Evolutionary conservation across 2,797 vertebrate genomes (phyloP).

Genomic region (Chelidonichthys spinosus): DNA sequence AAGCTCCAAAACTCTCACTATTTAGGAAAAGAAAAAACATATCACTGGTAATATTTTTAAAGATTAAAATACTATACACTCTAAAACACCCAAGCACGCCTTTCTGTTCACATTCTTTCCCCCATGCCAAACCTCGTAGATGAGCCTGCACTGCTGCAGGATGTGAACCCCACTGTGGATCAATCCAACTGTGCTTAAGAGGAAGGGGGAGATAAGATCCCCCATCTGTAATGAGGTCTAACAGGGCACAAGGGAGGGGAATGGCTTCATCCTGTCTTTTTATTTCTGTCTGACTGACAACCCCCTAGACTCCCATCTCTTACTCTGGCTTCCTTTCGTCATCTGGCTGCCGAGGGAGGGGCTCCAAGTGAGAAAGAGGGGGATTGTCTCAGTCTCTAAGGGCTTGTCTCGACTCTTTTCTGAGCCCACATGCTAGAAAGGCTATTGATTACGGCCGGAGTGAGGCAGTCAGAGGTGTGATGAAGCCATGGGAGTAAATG

Average conservation of each 20-base stretch:
- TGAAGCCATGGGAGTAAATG: conserved; percentile 47
- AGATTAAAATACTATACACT: neutral
- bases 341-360: conserved; percentile 35
- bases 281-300: conserved; percentile 70
- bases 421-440: conserved; percentile 50
- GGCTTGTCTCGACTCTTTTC: conserved; percentile 63
- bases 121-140: conserved; percentile 32
- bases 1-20: neutral
- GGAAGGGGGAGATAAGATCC: conserved; percentile 41
- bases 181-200: conserved; percentile 71
- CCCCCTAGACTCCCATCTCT: conserved; percentile 64
- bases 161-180: conserved; percentile 58
- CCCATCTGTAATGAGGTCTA: conserved; percentile 70
- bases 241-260: conserved; percentile 69
- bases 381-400: conserved; percentile 59
- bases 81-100: conserved; percentile 2
- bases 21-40: neutral
- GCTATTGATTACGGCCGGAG: conserved; percentile 68
- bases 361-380: conserved; percentile 36
- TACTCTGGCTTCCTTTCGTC: conserved; percentile 35
- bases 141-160: conserved; percentile 42
- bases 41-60: neutral
- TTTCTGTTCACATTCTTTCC: conserved; percentile 4
- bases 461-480: conserved; percentile 49
- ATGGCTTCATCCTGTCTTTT: conserved; percentile 66